phyloP scores from a whole-genome alignment of 2,888 invertebrate species.

The Ormyrus nitidulus region DNA sequence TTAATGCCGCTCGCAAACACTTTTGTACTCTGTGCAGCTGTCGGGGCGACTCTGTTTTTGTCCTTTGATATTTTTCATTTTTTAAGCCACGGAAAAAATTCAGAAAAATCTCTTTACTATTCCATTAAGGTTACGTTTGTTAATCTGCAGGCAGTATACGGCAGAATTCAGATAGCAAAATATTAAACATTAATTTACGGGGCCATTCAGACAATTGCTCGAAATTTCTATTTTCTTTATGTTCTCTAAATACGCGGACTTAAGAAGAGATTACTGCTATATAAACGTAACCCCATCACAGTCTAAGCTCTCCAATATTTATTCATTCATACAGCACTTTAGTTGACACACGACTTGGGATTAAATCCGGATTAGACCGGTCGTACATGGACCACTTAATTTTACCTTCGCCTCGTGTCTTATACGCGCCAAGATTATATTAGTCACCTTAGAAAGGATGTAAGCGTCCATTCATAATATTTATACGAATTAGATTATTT shows the following conservation, averaged over 20 bases:
- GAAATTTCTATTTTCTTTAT: not conserved
- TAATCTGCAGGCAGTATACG: too few relatives aligned
- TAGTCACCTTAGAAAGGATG: not conserved
- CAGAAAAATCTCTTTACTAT: too few relatives aligned
- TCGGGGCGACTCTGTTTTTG: too few relatives aligned
- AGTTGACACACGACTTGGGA: constrained; percentile 21
- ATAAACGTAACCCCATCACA: constrained; percentile 4
- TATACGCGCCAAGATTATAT: constrained; percentile 8
- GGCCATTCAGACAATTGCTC: not conserved
- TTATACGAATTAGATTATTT: not conserved
- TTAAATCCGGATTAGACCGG: constrained; percentile 38
- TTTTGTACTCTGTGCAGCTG: too few relatives aligned
- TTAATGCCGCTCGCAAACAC: too few relatives aligned
- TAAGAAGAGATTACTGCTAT: not conserved
- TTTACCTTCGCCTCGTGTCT: constrained; percentile 28
- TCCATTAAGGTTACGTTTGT: too few relatives aligned
- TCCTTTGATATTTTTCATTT: too few relatives aligned
- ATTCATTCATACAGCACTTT: constrained; percentile 31
- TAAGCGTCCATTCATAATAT: constrained; percentile 3
- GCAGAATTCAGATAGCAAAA: too few relatives aligned
- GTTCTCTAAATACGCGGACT: not conserved
- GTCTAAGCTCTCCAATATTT: constrained; percentile 5
- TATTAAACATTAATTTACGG: too few relatives aligned
- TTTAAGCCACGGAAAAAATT: too few relatives aligned
- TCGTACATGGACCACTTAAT: constrained; percentile 36